These are phyloP conservation scores for Sabellastarte sp. DNA, from an alignment of 2,888 invertebrate genomes.

Conservation along the genomic window DNA sequence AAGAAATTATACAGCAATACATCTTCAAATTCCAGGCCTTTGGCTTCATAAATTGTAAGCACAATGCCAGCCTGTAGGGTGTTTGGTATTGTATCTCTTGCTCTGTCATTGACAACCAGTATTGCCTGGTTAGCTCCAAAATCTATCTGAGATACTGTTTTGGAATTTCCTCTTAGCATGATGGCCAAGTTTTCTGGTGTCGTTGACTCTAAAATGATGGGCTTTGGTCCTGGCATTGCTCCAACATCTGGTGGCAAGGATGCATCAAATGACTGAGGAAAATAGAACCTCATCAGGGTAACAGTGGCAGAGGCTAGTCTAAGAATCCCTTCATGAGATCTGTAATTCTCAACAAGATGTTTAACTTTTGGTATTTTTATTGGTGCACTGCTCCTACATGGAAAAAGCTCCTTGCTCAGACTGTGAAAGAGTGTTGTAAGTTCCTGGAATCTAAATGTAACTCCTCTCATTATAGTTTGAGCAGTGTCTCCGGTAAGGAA, in stretches of 20 bases:
- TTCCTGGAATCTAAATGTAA: constrained; percentile 48
- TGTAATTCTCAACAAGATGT: too few species aligned
- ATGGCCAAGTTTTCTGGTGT: too few species aligned
- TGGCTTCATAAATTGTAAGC: constrained; percentile 51
- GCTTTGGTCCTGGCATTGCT: constrained; percentile 44
- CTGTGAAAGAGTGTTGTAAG: constrained; percentile 43
- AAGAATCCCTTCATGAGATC: constrained; percentile 50
- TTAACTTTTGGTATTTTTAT: too few species aligned
- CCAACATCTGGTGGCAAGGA: constrained; percentile 49
- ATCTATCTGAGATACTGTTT: constrained; percentile 46
- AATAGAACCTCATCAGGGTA: constrained; percentile 37
- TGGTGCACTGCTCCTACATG: too few species aligned
- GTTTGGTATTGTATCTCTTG: constrained; percentile 40
- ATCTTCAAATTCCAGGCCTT: constrained; percentile 54
- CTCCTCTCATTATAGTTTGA: constrained; percentile 51
- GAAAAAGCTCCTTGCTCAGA: too few species aligned
- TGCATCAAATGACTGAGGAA: constrained; percentile 49
- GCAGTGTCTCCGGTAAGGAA: constrained; percentile 46
- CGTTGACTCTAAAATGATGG: constrained; percentile 43
- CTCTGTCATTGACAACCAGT: constrained; percentile 46
- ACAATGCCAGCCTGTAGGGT: constrained; percentile 44
- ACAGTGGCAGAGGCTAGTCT: constrained; percentile 44
- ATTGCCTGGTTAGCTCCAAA: constrained; percentile 54
- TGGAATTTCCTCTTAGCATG: constrained; percentile 38
- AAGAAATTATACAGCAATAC: constrained; percentile 53